Evolutionary conservation across 2,888 invertebrate species (phyloP), one percentile per base, ranked within the genome.

Genomic region (Dioctria rufipes): DNA sequence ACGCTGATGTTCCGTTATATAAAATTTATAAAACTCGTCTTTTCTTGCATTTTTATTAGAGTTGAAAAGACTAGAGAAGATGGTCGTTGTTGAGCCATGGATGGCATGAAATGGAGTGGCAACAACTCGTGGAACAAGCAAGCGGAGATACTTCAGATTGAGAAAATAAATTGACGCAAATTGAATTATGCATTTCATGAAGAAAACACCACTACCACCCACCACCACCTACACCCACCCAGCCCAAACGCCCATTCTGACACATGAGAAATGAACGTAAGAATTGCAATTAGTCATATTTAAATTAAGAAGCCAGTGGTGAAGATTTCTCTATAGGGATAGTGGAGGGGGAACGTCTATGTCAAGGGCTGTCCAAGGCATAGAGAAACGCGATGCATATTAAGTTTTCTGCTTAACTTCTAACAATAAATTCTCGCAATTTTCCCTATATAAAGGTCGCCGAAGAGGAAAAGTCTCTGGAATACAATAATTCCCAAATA

Each of bases 21-120:
- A 77, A 77, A 77, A 77, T 77, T 77, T 77, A 77, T 77, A 77
- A 77, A 77, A 77, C 77, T 77, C 77, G 77, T 77, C 77, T 77
- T 77, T 77, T 77, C 77, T 77, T 77, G 77, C 77, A 77, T 63
- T 77, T 77, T 77, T 77, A 77, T 77, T 46, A 49, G 63, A 77
- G 13, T 71, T 71, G 77, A 63, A 25, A 2, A 77, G 49, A 61
- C 77, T 77, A 37, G 46, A 39, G 4, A 13, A 5, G 6, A 25
- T 8, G 43, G 43, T 42, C 0, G 66, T n/a, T 3, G 54, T 40
- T 37, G 73, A 60, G 73, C 42, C 65, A n/a, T 60, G 73, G 25
- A 25, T 25, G 49, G 67, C 67, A 4, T 37, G 11, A 8, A 37
- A 42, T 43, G 49, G 13, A 73, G 58, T 42, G 37, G 77, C 63